Percentiles rank a stretch among this genome's conserved stretches.
Conservation (phyloP, 2,888 invertebrate genomes). For the Chymomyza procnemis region DNA sequence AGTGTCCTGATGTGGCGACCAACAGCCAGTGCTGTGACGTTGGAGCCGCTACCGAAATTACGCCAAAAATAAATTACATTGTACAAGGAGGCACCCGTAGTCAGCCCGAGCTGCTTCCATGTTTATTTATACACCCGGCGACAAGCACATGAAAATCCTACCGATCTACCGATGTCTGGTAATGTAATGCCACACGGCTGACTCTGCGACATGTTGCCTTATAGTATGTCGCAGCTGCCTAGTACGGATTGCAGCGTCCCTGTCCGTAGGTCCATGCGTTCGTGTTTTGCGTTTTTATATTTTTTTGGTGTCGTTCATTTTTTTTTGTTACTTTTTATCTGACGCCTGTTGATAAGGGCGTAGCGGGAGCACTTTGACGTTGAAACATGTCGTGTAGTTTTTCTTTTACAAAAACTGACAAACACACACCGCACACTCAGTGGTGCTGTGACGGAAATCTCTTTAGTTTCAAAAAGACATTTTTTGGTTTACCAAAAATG, state of each 20-base stretch:
- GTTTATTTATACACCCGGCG: conserved; percentile 4
- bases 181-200: conserved; percentile 29
- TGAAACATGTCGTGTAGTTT: conserved; percentile 60
- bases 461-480: too few species aligned
- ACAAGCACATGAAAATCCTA: conserved; percentile 35
- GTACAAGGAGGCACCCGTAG: conserved; percentile 37
- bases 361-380: conserved; percentile 37
- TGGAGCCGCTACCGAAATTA: conserved; percentile 39
- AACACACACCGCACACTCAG: conserved; percentile 9
- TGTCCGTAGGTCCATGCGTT: conserved; percentile 5
- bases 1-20: conserved; percentile 36
- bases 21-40: conserved; percentile 30
- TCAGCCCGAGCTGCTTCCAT: neutral
- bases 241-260: conserved; percentile 46
- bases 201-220: conserved; percentile 14
- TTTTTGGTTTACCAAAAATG: too few species aligned
- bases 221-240: conserved; percentile 29
- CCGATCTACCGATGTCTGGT: conserved; percentile 46
- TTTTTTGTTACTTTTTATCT: conserved; percentile 32
- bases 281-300: conserved; percentile 14
- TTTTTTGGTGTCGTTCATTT: conserved; percentile 9
- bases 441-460: too few species aligned
- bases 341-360: conserved; percentile 56
- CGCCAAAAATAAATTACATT: conserved; percentile 61
- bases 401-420: conserved; percentile 46